phyloP scores from a whole-genome alignment of 2,797 vertebrate species.

The Ctenopoma multispine region DNA sequence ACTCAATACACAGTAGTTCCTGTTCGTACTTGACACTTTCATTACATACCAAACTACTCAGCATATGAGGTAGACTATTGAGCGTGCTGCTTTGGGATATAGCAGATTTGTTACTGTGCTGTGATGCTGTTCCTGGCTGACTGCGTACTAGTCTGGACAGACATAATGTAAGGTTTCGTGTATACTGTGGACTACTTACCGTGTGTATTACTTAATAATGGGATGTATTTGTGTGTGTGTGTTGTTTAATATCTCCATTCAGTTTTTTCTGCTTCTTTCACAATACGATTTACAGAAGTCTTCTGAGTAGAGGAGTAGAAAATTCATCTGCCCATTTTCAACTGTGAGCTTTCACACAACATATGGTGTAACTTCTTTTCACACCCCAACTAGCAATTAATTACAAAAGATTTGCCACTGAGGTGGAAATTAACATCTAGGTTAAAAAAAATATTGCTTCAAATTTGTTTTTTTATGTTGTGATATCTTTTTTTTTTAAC shows the following conservation, averaged over 20 bases:
- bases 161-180: not conserved
- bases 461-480: not conserved
- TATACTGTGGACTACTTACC: not conserved
- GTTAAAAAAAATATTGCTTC: not conserved
- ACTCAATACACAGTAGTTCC: not conserved
- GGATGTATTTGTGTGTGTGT: not conserved
- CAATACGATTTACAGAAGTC: not conserved
- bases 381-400: slow-evolving; percentile 16
- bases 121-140: not conserved
- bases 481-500: not conserved
- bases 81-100: not conserved
- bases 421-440: slow-evolving; percentile 3
- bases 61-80: not conserved
- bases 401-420: slow-evolving; percentile 6
- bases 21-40: not conserved
- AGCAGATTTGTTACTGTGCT: not conserved
- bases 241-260: not conserved
- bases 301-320: not conserved
- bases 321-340: not conserved
- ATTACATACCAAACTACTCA: not conserved
- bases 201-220: not conserved
- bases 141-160: not conserved
- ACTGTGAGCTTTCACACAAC: not conserved
- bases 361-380: not conserved
- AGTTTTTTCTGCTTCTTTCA: not conserved